Percentiles rank a stretch among this genome's conserved stretches.
Conservation (phyloP, 2,797 vertebrate genomes). For the Valencia hispanica region DNA sequence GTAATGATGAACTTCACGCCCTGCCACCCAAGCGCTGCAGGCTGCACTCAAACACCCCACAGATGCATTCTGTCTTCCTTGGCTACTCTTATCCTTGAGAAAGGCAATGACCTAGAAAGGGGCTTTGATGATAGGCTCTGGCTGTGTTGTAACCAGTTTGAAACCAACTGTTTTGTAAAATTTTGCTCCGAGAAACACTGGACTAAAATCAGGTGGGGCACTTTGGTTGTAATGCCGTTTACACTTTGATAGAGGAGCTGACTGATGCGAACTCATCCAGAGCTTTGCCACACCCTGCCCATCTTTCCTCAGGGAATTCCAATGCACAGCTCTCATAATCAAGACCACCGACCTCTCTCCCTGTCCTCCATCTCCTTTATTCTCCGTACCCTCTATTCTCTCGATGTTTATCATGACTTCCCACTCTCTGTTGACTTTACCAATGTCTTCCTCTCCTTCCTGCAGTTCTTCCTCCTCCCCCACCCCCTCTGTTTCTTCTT, state of each 20-base stretch:
- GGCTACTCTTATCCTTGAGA: conserved; percentile 44
- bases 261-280: conserved; percentile 37
- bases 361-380: conserved; percentile 54
- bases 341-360: conserved; percentile 62
- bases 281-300: conserved; percentile 50
- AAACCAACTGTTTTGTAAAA: conserved; percentile 13
- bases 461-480: conserved; percentile 17
- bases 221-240: conserved; percentile 40
- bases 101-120: conserved; percentile 46
- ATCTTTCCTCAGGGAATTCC: conserved; percentile 63
- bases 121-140: conserved; percentile 8
- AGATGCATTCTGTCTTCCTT: conserved; percentile 51
- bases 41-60: conserved; percentile 50
- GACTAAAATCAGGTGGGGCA: conserved; percentile 20
- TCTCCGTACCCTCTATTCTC: conserved; percentile 36
- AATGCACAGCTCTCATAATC: conserved; percentile 69
- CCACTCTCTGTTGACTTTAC: conserved; percentile 38
- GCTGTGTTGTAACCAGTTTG: conserved; percentile 14
- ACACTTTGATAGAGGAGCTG: conserved; percentile 14
- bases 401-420: conserved; percentile 32
- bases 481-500: neutral
- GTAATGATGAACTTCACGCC: conserved; percentile 67
- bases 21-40: conserved; percentile 49
- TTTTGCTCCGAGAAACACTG: conserved; percentile 3
- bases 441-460: conserved; percentile 38